Conservation (phyloP, 2,888 invertebrate genomes). For the Drosophila picticornis region DNA sequence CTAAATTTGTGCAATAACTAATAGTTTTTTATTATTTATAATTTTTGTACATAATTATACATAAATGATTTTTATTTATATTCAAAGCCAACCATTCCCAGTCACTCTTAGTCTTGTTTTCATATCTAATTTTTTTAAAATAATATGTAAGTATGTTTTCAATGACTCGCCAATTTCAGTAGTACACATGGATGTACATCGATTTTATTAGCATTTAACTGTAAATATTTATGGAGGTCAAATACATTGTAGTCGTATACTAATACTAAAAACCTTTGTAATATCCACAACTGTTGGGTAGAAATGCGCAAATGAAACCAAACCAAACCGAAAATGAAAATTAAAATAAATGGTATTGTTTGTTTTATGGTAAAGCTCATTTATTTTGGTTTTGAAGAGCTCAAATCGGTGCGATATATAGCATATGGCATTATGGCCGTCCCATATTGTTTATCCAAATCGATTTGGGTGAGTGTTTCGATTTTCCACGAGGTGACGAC, state of each 20-base stretch:
- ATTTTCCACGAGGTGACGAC: conserved; percentile 15
- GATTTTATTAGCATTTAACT: conserved; percentile 33
- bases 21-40: neutral
- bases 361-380: conserved; percentile 34
- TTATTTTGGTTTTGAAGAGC: conserved; percentile 48
- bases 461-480: conserved; percentile 5
- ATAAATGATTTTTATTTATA: neutral
- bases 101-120: neutral
- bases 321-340: conserved; percentile 25
- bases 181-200: neutral
- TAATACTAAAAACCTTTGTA: conserved; percentile 33
- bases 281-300: conserved; percentile 29
- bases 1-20: conserved; percentile 55
- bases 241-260: conserved; percentile 16
- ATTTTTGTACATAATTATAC: conserved; percentile 2
- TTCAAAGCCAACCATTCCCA: conserved; percentile 2
- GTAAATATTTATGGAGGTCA: conserved; percentile 41
- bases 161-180: conserved; percentile 30
- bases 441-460: conserved; percentile 50
- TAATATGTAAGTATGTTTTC: conserved; percentile 1
- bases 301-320: conserved; percentile 35
- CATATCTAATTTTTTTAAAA: neutral
- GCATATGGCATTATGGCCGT: conserved; percentile 60
- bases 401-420: conserved; percentile 44
- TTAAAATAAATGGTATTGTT: conserved; percentile 40